A percentile compares a stretch with the other conserved stretches of the same genome.
Conservation (phyloP, 1,140 invertebrate genomes). For the Apocrypta bakeri region DNA sequence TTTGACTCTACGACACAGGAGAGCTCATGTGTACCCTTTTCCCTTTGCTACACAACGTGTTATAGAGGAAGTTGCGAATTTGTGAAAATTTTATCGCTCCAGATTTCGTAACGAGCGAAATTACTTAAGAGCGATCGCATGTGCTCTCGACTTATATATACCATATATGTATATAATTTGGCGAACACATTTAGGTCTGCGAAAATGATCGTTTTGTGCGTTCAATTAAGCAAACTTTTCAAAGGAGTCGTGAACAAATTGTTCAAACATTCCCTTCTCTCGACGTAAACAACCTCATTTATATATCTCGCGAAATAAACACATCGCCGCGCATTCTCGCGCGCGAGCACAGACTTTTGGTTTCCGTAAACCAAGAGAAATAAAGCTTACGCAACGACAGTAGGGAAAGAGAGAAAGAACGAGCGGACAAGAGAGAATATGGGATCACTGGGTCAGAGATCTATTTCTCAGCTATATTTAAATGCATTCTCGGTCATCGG, state of each 20-base stretch:
- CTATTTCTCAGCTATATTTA: slow-evolving; percentile 49
- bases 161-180: too few species aligned
- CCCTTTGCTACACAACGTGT: background rate
- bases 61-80: slow-evolving; percentile 40
- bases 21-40: slow-evolving; percentile 19
- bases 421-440: slow-evolving; percentile 12
- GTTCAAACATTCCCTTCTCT: too few species aligned
- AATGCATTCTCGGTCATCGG: slow-evolving; percentile 47
- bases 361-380: slow-evolving; percentile 29
- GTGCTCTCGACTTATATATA: background rate
- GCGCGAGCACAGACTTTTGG: background rate
- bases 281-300: too few species aligned
- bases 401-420: background rate
- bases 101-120: slow-evolving; percentile 13
- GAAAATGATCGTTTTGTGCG: too few species aligned
- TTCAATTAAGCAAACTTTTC: too few species aligned
- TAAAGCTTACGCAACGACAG: background rate
- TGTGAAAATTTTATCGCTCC: slow-evolving; percentile 33
- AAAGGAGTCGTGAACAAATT: too few species aligned
- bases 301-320: background rate
- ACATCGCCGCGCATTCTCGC: too few species aligned
- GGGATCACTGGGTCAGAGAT: slow-evolving; percentile 47
- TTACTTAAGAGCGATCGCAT: background rate
- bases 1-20: background rate
- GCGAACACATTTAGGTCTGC: too few species aligned